These are phyloP conservation scores for Proisotoma minuta DNA, from an alignment of 2,888 invertebrate genomes.

Conservation along the genomic window DNA sequence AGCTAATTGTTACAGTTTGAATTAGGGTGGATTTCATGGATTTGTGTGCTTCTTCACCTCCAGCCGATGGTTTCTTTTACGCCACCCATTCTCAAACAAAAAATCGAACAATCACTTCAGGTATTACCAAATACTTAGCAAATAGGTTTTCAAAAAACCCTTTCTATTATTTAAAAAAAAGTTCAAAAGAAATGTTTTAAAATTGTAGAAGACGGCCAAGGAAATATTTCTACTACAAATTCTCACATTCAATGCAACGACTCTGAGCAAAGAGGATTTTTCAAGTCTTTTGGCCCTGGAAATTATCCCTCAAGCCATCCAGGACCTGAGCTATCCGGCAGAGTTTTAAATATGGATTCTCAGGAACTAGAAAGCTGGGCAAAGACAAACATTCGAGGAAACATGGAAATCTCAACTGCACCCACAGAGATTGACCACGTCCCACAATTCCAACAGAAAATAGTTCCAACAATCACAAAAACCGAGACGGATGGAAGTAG, in stretches of 20 bases:
- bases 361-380: slow-evolving; percentile 8
- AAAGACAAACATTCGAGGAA: neutral
- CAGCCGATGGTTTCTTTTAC: slow-evolving; percentile 69
- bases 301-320: neutral
- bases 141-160: too few relatives aligned
- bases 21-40: slow-evolving; percentile 45
- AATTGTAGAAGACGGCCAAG: too few relatives aligned
- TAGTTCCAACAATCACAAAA: too few relatives aligned
- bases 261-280: neutral
- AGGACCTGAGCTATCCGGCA: neutral
- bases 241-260: too few relatives aligned
- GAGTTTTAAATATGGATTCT: slow-evolving; percentile 9
- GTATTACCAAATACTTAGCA: too few relatives aligned
- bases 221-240: too few relatives aligned
- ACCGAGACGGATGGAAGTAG: slow-evolving; percentile 27
- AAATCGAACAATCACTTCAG: too few relatives aligned
- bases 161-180: too few relatives aligned
- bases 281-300: slow-evolving; percentile 8
- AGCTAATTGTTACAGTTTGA: too few relatives aligned
- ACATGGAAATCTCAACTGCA: slow-evolving; percentile 12
- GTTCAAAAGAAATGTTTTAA: too few relatives aligned
- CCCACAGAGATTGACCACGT: slow-evolving; percentile 30
- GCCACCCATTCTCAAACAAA: slow-evolving; percentile 49
- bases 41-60: slow-evolving; percentile 60
- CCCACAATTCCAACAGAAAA: slow-evolving; percentile 20